A percentile compares a stretch with the other conserved stretches of the same genome.
Conservation (phyloP, 2,797 vertebrate species). For the Lacerta bilineata region DNA sequence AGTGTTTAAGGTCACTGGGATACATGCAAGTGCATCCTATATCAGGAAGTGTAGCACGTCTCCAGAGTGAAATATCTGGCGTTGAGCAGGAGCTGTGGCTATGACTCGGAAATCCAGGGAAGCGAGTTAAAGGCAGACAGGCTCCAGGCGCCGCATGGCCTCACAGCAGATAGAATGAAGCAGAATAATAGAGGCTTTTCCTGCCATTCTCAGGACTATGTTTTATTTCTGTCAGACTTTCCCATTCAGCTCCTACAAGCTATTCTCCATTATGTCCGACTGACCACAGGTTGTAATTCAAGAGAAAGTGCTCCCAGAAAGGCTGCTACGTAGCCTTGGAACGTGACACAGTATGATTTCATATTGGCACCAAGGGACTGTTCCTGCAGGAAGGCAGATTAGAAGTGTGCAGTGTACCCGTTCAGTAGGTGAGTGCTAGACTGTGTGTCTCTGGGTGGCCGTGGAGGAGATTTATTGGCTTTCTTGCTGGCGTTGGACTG, state of each 20-base stretch:
- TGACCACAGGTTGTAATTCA: constrained; percentile 58
- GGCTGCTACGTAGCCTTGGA: constrained; percentile 54
- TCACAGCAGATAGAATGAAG: constrained; percentile 79
- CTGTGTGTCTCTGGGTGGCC: constrained; percentile 32
- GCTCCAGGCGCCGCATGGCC: constrained; percentile 84
- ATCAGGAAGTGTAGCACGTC: constrained; percentile 88
- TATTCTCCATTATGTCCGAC: constrained; percentile 64
- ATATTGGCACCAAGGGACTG: constrained; percentile 51
- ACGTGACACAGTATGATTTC: constrained; percentile 47
- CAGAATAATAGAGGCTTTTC: constrained; percentile 87
- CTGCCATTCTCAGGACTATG: constrained; percentile 87
- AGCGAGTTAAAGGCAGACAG: constrained; percentile 84
- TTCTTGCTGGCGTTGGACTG: not conserved
- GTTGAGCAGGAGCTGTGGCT: constrained; percentile 78
- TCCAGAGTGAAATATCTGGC: constrained; percentile 88
- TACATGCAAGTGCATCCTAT: constrained; percentile 92
- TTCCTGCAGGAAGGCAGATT: constrained; percentile 82
- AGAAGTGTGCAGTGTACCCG: constrained; percentile 42
- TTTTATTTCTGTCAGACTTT: constrained; percentile 82
- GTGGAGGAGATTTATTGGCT: not conserved
- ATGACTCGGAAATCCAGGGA: constrained; percentile 89
- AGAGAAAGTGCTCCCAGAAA: constrained; percentile 55
- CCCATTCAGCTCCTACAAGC: constrained; percentile 67
- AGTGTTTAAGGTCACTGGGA: constrained; percentile 88
- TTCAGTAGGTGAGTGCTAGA: constrained; percentile 62